Conservation (phyloP, 2,797 vertebrate species). For the Aeoliscus strigatus region DNA sequence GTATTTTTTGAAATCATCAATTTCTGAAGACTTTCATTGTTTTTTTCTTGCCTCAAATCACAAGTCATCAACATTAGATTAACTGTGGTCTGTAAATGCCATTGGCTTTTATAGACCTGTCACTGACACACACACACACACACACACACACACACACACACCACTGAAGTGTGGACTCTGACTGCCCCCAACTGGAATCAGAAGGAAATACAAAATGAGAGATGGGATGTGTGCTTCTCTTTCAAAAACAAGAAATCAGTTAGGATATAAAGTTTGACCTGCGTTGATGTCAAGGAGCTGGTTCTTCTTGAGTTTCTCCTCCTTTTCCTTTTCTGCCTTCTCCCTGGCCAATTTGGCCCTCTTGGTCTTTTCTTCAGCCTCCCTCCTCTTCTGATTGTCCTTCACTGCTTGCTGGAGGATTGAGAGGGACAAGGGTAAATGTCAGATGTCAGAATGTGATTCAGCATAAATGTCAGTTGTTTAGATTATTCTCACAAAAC, state of each 20-base stretch:
- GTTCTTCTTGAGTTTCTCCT: conserved; percentile 81
- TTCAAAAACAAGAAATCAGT: conserved; percentile 17
- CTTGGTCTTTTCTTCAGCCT: conserved; percentile 83
- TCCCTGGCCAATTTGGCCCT: conserved; percentile 80
- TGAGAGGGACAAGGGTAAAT: background rate
- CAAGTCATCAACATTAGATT: conserved; percentile 62
- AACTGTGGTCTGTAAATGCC: conserved; percentile 53
- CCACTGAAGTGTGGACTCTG: conserved; percentile 54
- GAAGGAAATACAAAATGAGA: conserved; percentile 48
- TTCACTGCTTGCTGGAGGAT: conserved; percentile 78
- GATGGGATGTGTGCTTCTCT: conserved; percentile 2
- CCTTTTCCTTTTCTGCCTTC: conserved; percentile 81
- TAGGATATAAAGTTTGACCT: conserved; percentile 65
- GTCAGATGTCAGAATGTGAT: conserved; percentile 1
- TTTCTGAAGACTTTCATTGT: conserved; percentile 39
- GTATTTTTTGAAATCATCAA: conserved; percentile 14
- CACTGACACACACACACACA: conserved; percentile 2
- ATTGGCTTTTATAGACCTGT: conserved; percentile 16
- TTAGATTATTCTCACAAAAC: too few relatives aligned
- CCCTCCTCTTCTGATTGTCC: conserved; percentile 81
- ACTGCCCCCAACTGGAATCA: conserved; percentile 70
- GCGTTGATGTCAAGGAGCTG: conserved; percentile 77
- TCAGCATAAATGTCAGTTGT: too few relatives aligned
- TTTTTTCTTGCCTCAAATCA: conserved; percentile 26
- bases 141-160: conserved; percentile 17